Evolutionary conservation across 2,113 vertebrate genomes (phyloP).

Genomic region (Cephalopholis sonnerati): DNA sequence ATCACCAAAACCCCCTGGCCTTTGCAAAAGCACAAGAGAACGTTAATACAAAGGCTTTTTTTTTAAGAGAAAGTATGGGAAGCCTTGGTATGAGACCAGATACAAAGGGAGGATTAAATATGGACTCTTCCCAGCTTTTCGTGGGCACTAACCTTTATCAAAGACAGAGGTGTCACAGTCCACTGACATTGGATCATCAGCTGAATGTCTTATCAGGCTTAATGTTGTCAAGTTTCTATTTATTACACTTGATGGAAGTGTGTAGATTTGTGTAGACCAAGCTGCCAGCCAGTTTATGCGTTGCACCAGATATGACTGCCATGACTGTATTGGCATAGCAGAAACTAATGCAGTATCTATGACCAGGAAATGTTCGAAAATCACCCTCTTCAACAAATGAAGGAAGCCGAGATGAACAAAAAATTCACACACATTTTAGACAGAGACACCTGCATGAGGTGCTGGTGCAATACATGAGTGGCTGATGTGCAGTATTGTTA

Average conservation of each 20-base stretch:
- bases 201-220: conserved; percentile 57
- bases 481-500: no score
- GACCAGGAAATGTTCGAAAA: not conserved
- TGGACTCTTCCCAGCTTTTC: conserved; percentile 51
- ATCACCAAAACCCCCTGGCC: conserved; percentile 61
- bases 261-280: conserved; percentile 28
- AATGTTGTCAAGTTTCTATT: conserved; percentile 60
- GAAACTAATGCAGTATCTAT: not conserved
- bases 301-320: not conserved
- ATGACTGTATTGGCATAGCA: not conserved
- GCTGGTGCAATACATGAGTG: no score
- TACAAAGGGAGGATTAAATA: conserved; percentile 63
- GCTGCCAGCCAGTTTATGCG: not conserved
- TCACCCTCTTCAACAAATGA: not conserved
- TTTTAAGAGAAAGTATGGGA: conserved; percentile 33
- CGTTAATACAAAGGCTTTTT: conserved; percentile 59
- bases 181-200: conserved; percentile 50
- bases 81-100: conserved; percentile 40
- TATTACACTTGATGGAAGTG: conserved; percentile 28
- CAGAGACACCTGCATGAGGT: no score
- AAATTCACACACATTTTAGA: no score
- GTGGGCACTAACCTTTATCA: conserved; percentile 66
- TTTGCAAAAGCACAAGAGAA: conserved; percentile 66
- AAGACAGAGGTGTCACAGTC: conserved; percentile 62
- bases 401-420: not conserved